Evolutionary conservation across 37 sponge, comb jelly and placozoan genomes (phyloP).

Genomic region (Spongilla lacustris): DNA sequence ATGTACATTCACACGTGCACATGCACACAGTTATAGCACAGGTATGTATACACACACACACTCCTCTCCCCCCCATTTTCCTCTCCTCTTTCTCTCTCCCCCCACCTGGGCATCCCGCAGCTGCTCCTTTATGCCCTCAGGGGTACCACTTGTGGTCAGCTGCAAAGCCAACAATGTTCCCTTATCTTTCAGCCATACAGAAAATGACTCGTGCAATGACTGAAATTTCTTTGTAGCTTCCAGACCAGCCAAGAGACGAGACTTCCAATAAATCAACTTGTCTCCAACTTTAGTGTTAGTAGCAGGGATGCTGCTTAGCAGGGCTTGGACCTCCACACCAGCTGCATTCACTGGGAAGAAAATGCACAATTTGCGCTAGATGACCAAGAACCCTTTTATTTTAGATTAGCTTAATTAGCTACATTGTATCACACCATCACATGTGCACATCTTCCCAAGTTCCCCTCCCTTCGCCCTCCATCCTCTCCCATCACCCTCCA

Average conservation of each 20-base stretch:
- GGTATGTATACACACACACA: background rate
- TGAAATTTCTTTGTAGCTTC: constrained; percentile 54
- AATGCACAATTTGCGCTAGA: no score
- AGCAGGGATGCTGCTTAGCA: constrained; percentile 9
- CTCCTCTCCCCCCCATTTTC: background rate
- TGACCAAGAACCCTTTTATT: no score
- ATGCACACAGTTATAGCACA: background rate
- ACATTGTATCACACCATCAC: no score
- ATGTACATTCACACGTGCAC: background rate
- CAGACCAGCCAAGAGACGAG: constrained; percentile 26
- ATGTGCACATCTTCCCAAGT: no score
- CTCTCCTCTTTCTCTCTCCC: background rate
- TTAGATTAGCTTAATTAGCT: no score
- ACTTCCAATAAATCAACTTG: constrained; percentile 26
- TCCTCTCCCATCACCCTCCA: no score
- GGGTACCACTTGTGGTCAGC: constrained; percentile 33
- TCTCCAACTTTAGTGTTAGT: constrained; percentile 15
- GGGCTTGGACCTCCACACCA: constrained; percentile 10
- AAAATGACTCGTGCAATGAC: constrained; percentile 17
- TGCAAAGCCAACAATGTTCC: constrained; percentile 13
- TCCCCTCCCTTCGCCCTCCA: no score
- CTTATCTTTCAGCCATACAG: constrained; percentile 35
- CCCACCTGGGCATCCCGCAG: constrained; percentile 17
- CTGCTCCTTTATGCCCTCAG: constrained; percentile 53
- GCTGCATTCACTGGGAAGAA: background rate